Percentiles rank a stretch among this genome's conserved stretches.
Evolutionary conservation across 2,113 vertebrate species (phyloP).

Genomic region (Dermatemys mawii): DNA sequence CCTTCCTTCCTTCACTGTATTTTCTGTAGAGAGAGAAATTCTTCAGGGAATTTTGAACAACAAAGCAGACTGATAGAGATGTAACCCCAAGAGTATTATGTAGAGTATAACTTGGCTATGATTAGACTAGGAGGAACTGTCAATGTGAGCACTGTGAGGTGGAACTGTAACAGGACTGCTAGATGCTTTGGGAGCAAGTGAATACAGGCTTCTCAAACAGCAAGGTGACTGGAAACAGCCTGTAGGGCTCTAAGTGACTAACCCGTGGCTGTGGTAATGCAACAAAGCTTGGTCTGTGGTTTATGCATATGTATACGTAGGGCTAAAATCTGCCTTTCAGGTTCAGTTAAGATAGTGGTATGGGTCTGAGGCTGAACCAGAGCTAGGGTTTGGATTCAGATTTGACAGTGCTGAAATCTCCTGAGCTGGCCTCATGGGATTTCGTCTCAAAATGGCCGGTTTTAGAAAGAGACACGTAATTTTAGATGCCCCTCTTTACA

Average conservation of each 20-base stretch:
- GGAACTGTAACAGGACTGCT: not conserved
- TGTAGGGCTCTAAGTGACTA: not conserved
- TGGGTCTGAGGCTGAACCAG: not conserved
- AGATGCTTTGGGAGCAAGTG: not conserved
- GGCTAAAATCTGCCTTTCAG: not conserved
- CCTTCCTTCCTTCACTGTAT: not conserved
- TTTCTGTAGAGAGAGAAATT: not conserved
- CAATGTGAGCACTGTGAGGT: not conserved
- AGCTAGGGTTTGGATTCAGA: not conserved
- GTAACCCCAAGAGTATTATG: not conserved
- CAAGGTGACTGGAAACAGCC: not conserved
- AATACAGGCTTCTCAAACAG: not conserved
- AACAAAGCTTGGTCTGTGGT: not conserved
- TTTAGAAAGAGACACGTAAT: not conserved
- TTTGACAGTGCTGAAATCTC: not conserved
- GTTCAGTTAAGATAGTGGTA: not conserved
- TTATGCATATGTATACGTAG: not conserved
- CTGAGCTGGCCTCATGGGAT: rapidly evolving
- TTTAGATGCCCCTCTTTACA: not conserved
- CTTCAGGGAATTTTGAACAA: conserved; percentile 18
- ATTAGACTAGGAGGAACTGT: conserved; percentile 10
- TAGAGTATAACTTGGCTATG: not conserved
- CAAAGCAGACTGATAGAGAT: conserved; percentile 6
- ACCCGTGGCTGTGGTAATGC: not conserved
- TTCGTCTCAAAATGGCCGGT: not conserved